These are phyloP conservation scores for Drosophila equinoxialis DNA, from an alignment of 1,140 invertebrate genomes.

Conservation along the genomic window DNA sequence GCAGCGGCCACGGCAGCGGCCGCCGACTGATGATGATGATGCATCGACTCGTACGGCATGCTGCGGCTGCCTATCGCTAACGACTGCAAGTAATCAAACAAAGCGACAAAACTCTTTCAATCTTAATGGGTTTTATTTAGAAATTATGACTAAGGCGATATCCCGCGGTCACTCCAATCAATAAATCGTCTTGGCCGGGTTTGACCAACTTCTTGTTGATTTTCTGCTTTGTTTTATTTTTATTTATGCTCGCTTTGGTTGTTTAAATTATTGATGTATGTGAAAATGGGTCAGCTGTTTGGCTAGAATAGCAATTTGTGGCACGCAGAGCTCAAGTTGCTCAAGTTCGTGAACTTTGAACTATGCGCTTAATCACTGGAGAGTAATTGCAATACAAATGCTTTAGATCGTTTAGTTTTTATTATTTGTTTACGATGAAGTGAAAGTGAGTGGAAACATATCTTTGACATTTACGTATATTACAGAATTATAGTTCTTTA, in stretches of 20 bases:
- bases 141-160: constrained; percentile 29
- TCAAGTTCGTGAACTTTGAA: constrained; percentile 74
- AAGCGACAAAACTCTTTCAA: constrained; percentile 12
- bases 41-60: constrained; percentile 82
- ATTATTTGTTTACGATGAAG: not conserved
- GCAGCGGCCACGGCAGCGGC: constrained; percentile 74
- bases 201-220: constrained; percentile 23
- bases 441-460: not conserved
- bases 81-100: constrained; percentile 56
- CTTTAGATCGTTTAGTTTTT: too few species aligned
- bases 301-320: not conserved
- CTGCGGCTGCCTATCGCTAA: constrained; percentile 67
- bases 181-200: constrained; percentile 20
- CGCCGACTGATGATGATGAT: constrained; percentile 79
- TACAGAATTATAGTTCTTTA: not conserved
- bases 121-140: constrained; percentile 23
- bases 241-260: constrained; percentile 32
- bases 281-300: constrained; percentile 67
- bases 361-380: constrained; percentile 72
- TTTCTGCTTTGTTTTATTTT: constrained; percentile 21
- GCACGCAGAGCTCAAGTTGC: constrained; percentile 21
- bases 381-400: too few species aligned
- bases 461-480: constrained; percentile 1
- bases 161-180: constrained; percentile 7
- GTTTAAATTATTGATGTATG: constrained; percentile 63